Evolutionary conservation across 2,797 vertebrate genomes (phyloP), one percentile per base, ranked within the genome.

Genomic region (Ceyx erithaca): DNA sequence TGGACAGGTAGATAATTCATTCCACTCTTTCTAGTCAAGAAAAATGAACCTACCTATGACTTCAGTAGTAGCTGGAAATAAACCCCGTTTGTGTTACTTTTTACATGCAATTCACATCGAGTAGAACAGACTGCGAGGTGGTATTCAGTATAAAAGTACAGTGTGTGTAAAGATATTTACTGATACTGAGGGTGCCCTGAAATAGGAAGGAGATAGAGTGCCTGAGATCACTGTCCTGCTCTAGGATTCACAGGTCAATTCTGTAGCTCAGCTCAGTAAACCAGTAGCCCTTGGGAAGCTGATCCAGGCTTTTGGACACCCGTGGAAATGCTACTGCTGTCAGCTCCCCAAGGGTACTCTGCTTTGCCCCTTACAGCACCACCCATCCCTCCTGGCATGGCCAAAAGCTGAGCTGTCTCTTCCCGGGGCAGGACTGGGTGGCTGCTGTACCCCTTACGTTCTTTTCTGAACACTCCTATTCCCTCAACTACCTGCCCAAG

Each of bases 351-450:
- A 17, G 33, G 18, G 25, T 41, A n/a, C 0, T 48, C 0, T 48
- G 46, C 62, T 35, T 26, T 66, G 43, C 35, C 55, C n/a, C 6
- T 12, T 35, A 6, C 49, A 59, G 75, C 28, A 11, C 25, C 6
- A 3, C 10, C 30, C 12, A 0, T 15, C 22, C 26, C 48, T 45
- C 0, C 4, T 9, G 26, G 14, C 37, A 14, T 5, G 19, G 35
- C 18, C 21, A 41, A 30, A 20, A 28, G 51, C 1, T 55, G 46
- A 48, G 11, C 35, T 28, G 52, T n/a, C 69, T 49, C 30, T 72
- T 52, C 61, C 48, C 26, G 2, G 10, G 57, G 9, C 28, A 61
- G 75, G n/a, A 16, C 6, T 40, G 37, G 37, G 37, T 5, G 6
- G 37, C 37, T 72, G 78, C 73, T 5, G 3, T 62, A 57, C 61